Evolutionary conservation across 2,797 vertebrate genomes (phyloP).

Genomic region (Muraenolepis orangiensis): DNA sequence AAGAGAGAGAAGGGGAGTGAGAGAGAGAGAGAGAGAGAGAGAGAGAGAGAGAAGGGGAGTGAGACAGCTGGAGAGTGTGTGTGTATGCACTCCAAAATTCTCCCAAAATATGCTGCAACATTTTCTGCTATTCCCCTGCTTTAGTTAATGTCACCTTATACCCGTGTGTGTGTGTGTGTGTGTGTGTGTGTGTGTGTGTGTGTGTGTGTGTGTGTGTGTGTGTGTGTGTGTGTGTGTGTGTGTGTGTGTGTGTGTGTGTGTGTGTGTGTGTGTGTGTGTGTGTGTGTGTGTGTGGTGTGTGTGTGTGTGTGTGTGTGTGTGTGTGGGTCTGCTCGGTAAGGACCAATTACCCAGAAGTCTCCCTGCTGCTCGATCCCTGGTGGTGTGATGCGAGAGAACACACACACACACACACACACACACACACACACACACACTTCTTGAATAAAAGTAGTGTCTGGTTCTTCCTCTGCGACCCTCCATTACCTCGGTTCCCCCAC

Average conservation of each 20-base stretch:
- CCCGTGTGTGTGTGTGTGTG: slow-evolving; percentile 13
- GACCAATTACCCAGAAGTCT: slow-evolving; percentile 71
- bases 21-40: neutral
- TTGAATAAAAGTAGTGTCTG: slow-evolving; percentile 15
- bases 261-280: slow-evolving; percentile 27
- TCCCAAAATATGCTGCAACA: slow-evolving; percentile 23
- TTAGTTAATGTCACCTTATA: slow-evolving; percentile 63
- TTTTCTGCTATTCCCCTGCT: slow-evolving; percentile 60
- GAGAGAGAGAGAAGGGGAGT: neutral
- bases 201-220: slow-evolving; percentile 44
- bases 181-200: slow-evolving; percentile 14
- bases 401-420: slow-evolving; percentile 30
- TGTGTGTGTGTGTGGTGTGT: slow-evolving; percentile 13
- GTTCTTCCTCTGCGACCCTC: slow-evolving; percentile 16
- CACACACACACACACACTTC: neutral
- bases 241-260: slow-evolving; percentile 38
- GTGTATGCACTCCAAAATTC: slow-evolving; percentile 39
- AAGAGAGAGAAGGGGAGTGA: no score
- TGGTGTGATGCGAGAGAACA: slow-evolving; percentile 13
- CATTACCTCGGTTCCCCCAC: slow-evolving; percentile 31
- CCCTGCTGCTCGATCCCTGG: slow-evolving; percentile 33
- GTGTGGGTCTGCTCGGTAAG: slow-evolving; percentile 66
- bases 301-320: slow-evolving; percentile 13
- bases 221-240: slow-evolving; percentile 4
- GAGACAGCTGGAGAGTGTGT: neutral